A percentile compares a stretch with the other conserved stretches of the same genome.
Evolutionary conservation across 2,888 invertebrate genomes (phyloP).

Genomic region (Drepanosiphum platanoidis): DNA sequence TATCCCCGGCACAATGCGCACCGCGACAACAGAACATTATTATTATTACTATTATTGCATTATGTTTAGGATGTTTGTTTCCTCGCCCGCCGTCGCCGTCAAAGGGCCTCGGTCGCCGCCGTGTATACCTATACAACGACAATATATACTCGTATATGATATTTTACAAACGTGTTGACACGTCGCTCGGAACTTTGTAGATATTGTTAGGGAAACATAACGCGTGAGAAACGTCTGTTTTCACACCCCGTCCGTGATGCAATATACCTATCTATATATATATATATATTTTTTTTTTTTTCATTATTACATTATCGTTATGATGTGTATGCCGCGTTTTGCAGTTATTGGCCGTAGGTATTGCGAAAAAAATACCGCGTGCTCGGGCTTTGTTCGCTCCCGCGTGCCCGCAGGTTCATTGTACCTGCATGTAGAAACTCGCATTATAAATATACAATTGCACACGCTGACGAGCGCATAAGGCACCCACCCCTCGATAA

Average conservation of each 20-base stretch:
- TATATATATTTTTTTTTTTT: neutral
- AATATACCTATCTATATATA: neutral
- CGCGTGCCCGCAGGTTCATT: neutral
- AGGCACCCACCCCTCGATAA: no score
- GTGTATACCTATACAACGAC: conserved; percentile 16
- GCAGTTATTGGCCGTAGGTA: neutral
- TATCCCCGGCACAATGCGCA: neutral
- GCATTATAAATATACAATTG: neutral
- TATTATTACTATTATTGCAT: conserved; percentile 13
- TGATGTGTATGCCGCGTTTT: neutral
- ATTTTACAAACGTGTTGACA: conserved; percentile 49
- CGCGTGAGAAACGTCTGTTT: conserved; percentile 38
- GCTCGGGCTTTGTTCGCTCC: conserved; percentile 14
- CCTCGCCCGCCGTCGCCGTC: conserved; percentile 41
- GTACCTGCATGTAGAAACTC: no score
- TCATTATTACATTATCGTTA: neutral
- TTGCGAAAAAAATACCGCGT: neutral
- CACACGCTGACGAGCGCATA: neutral
- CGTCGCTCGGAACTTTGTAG: conserved; percentile 28
- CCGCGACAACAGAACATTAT: neutral
- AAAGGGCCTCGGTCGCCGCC: conserved; percentile 31
- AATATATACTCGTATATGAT: conserved; percentile 2
- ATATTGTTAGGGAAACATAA: conserved; percentile 36
- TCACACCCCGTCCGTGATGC: conserved; percentile 18
- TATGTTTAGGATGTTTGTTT: conserved; percentile 46